Evolutionary conservation across 2,113 vertebrate species (phyloP).

Genomic region (Mellivora capensis): DNA sequence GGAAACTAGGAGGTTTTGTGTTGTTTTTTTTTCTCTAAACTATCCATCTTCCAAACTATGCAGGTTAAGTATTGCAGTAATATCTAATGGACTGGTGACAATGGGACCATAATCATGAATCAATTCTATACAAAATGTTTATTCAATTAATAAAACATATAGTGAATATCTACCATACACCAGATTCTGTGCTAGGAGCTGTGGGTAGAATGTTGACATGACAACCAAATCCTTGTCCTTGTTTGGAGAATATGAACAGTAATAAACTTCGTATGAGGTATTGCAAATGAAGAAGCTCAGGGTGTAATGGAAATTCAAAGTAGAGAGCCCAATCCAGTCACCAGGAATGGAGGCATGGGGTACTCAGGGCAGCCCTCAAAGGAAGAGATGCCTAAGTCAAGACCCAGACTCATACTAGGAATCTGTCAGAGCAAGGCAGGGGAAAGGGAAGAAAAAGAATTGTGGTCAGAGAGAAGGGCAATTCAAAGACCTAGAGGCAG

Average conservation of each 20-base stretch:
- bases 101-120: background rate
- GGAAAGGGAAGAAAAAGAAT: background rate
- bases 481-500: background rate
- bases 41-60: background rate
- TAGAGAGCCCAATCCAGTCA: background rate
- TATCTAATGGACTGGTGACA: background rate
- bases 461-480: background rate
- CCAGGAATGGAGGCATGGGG: background rate
- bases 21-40: background rate
- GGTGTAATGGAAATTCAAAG: background rate
- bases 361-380: background rate
- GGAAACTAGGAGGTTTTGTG: background rate
- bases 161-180: background rate
- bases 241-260: background rate
- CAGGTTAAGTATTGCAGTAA: background rate
- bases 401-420: background rate
- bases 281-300: background rate
- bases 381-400: background rate
- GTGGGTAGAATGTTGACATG: background rate
- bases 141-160: background rate
- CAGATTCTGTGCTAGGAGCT: background rate
- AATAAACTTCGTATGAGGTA: background rate
- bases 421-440: background rate
- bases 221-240: background rate
- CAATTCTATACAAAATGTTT: background rate